A percentile compares a stretch with the other conserved stretches of the same genome.
These are phyloP conservation scores for Helicoverpa zea DNA, from an alignment of 1,140 invertebrate species.

Conservation along the genomic window DNA sequence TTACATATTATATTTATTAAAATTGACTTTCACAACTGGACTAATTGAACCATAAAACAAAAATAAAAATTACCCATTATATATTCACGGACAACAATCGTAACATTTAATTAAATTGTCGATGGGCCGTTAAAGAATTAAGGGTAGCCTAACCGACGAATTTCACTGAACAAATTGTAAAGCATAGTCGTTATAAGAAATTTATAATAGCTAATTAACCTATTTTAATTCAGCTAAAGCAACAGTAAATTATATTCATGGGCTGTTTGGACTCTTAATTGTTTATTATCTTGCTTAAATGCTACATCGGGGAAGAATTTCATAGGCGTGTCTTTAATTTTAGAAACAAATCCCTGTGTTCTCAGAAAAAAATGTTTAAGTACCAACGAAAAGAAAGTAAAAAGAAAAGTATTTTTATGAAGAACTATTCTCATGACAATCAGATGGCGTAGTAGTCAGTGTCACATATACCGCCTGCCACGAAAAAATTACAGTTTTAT, in stretches of 20 bases:
- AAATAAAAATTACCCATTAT: slow-evolving; percentile 10
- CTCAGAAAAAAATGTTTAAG: not conserved
- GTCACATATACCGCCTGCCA: too few relatives aligned
- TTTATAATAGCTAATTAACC: slow-evolving; percentile 49
- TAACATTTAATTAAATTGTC: slow-evolving; percentile 45
- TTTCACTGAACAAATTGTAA: slow-evolving; percentile 38
- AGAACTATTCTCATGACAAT: too few relatives aligned
- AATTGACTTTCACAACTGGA: not conserved
- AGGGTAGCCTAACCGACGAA: not conserved
- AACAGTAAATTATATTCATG: slow-evolving; percentile 48
- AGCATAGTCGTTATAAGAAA: slow-evolving; percentile 47
- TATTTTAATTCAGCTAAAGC: slow-evolving; percentile 49
- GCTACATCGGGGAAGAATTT: slow-evolving; percentile 24
- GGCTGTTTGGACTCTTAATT: slow-evolving; percentile 49
- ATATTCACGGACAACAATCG: slow-evolving; percentile 24
- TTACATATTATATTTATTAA: too few relatives aligned
- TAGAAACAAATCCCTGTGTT: not conserved
- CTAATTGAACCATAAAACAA: slow-evolving; percentile 3
- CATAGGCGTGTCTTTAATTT: slow-evolving; percentile 1
- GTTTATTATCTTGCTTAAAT: slow-evolving; percentile 41
- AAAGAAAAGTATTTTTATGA: too few relatives aligned
- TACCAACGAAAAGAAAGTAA: too few relatives aligned
- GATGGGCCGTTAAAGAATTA: slow-evolving; percentile 37
- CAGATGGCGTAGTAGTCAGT: too few relatives aligned
- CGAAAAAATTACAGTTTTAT: too few relatives aligned